A percentile compares a stretch with the other conserved stretches of the same genome.
Conservation (phyloP, 2,113 vertebrate species). For the Crypturellus undulatus region DNA sequence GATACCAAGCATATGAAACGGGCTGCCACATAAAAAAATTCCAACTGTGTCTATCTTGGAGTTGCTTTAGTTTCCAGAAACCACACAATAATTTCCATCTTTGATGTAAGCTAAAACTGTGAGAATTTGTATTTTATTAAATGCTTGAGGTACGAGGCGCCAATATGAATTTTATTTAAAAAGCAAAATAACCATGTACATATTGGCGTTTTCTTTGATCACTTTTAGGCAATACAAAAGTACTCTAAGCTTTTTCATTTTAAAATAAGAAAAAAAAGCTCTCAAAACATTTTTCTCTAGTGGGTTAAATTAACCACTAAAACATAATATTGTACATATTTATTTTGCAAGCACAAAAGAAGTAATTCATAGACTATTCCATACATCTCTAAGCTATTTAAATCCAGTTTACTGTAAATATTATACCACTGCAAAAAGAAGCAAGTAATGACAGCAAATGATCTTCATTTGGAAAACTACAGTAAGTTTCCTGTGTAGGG, state of each 20-base stretch:
- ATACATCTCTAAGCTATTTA: neutral
- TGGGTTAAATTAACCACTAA: neutral
- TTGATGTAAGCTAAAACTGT: constrained; percentile 44
- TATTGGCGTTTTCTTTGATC: constrained; percentile 19
- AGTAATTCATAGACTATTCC: neutral
- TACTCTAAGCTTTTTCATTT: neutral
- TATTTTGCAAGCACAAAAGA: neutral
- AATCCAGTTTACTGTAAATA: neutral
- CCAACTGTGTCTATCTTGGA: constrained; percentile 44
- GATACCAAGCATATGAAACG: constrained; percentile 31
- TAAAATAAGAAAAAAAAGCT: neutral
- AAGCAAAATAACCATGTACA: constrained; percentile 38
- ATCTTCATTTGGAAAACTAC: rapidly evolving
- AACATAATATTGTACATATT: neutral
- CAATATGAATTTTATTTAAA: constrained; percentile 54
- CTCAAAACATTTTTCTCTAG: neutral
- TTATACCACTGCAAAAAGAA: neutral
- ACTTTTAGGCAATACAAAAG: constrained; percentile 5
- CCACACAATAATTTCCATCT: constrained; percentile 58
- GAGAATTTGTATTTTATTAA: constrained; percentile 44
- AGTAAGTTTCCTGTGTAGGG: neutral
- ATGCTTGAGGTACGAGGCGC: constrained; percentile 21
- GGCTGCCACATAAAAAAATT: constrained; percentile 39
- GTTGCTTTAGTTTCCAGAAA: constrained; percentile 38
- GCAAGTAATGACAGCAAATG: neutral